Conservation (phyloP, 2,888 invertebrate species). For the Antheraea yamamai region DNA sequence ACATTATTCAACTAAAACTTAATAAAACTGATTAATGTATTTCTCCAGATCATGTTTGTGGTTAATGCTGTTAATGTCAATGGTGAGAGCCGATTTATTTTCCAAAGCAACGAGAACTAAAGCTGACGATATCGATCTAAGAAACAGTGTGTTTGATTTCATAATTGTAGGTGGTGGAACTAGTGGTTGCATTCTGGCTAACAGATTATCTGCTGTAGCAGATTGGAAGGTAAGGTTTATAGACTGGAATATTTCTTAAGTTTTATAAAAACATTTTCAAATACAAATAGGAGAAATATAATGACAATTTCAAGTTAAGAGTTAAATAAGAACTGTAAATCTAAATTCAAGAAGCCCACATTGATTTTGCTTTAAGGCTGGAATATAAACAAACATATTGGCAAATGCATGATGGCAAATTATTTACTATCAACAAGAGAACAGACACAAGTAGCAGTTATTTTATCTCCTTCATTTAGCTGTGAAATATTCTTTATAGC, state of each 20-base stretch:
- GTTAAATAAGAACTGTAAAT: neutral
- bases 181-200: slow-evolving; percentile 73
- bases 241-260: neutral
- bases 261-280: neutral
- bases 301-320: neutral
- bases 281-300: neutral
- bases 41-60: slow-evolving; percentile 2
- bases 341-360: neutral
- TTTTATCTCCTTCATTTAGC: no score
- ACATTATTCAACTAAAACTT: neutral
- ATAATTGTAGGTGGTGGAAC: slow-evolving; percentile 76
- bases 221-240: slow-evolving; percentile 69
- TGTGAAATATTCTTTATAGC: neutral
- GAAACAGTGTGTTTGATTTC: slow-evolving; percentile 76
- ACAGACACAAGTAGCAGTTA: neutral
- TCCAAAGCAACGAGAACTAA: slow-evolving; percentile 66
- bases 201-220: slow-evolving; percentile 65
- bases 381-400: neutral
- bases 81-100: slow-evolving; percentile 55
- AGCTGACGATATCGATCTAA: slow-evolving; percentile 62
- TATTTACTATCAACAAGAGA: neutral
- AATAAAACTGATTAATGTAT: neutral
- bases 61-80: slow-evolving; percentile 29
- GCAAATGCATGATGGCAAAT: neutral
- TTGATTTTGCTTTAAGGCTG: neutral